phyloP scores from a whole-genome alignment of 2,113 vertebrate species.

The Pelecanus crispus region DNA sequence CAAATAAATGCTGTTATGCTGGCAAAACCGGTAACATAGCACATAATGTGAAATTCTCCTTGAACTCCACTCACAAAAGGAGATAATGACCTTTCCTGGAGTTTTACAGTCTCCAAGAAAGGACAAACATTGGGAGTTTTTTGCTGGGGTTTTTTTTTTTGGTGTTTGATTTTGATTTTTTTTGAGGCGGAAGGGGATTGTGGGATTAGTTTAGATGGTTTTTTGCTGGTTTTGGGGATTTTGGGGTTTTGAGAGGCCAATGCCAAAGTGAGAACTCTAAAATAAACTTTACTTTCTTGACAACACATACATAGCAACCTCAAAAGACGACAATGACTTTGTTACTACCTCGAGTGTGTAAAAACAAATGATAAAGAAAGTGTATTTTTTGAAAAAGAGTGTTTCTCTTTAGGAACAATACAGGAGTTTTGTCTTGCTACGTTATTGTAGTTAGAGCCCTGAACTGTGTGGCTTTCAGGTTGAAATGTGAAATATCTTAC shows the following conservation, averaged over 20 bases:
- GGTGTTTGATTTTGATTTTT: too few species aligned
- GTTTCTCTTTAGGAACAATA: neutral
- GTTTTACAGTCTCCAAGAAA: neutral
- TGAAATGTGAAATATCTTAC: neutral
- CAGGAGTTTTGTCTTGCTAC: neutral
- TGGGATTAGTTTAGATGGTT: neutral
- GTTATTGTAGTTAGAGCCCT: neutral
- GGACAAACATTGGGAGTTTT: neutral
- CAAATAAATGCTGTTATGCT: neutral
- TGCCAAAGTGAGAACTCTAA: neutral
- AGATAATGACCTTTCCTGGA: neutral
- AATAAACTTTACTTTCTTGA: neutral
- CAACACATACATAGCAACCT: neutral
- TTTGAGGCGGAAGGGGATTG: too few species aligned
- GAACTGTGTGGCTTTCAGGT: neutral
- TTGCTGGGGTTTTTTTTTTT: neutral
- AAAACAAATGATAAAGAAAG: neutral
- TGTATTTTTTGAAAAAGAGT: fast-evolving
- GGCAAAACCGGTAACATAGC: neutral
- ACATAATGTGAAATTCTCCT: neutral
- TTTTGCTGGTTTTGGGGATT: neutral
- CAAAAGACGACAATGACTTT: neutral
- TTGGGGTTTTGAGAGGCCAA: neutral
- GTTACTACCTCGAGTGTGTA: neutral
- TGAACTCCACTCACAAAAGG: neutral